phyloP scores from a whole-genome alignment of 2,888 invertebrate genomes.

The Pheosia gnoma region DNA sequence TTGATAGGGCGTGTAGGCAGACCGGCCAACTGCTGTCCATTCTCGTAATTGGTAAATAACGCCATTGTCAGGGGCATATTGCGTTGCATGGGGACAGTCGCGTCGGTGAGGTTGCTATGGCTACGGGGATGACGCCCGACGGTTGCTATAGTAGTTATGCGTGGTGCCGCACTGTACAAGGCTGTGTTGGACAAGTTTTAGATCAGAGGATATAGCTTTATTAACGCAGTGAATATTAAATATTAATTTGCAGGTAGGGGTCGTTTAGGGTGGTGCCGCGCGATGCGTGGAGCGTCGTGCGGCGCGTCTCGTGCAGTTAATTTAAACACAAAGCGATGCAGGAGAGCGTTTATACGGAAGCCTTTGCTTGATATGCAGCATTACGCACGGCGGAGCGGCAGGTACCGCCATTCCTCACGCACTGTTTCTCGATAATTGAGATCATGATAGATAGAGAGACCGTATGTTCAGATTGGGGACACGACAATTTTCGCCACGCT shows the following conservation, averaged over 20 bases:
- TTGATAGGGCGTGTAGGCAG: conserved; percentile 47
- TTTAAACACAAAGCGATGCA: too few relatives aligned
- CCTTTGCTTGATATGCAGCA: too few relatives aligned
- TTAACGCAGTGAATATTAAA: conserved; percentile 43
- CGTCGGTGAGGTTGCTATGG: conserved; percentile 55
- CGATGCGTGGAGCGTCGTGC: too few relatives aligned
- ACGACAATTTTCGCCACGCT: too few relatives aligned
- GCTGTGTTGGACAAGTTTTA: conserved; percentile 36
- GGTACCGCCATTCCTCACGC: too few relatives aligned
- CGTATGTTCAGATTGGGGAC: too few relatives aligned
- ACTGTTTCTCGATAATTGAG: too few relatives aligned
- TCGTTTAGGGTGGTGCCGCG: too few relatives aligned
- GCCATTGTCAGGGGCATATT: conserved; percentile 47
- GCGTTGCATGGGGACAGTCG: conserved; percentile 23
- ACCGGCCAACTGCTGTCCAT: conserved; percentile 51
- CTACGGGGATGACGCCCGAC: conserved; percentile 58
- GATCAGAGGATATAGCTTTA: conserved; percentile 42
- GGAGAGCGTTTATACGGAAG: too few relatives aligned
- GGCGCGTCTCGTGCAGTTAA: too few relatives aligned
- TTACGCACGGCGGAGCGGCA: too few relatives aligned
- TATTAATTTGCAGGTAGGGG: conserved; percentile 18
- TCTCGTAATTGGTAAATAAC: conserved; percentile 70
- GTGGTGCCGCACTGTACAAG: conserved; percentile 61
- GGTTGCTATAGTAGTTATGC: conserved; percentile 50
- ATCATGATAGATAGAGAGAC: too few relatives aligned